Evolutionary conservation across 2,797 vertebrate species (phyloP), one percentile per base, ranked within the genome.

Genomic region (Tiaroga cobitis): DNA sequence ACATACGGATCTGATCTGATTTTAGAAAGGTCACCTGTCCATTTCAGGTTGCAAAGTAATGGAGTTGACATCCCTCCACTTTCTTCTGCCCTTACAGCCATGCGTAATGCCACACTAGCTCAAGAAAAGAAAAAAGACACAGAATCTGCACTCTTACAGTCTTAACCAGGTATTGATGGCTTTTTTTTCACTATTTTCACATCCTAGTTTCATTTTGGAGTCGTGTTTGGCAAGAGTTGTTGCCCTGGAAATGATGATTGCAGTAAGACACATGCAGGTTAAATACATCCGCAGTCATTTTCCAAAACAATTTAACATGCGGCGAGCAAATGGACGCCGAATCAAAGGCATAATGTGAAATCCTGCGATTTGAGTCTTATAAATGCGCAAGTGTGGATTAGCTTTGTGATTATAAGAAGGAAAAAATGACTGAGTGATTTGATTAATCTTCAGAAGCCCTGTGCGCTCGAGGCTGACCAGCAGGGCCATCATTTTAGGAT

Each of bases 41-140:
- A 77, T 93, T 93, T 89, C 92, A 93, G 89, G 87, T 93, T 88
- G 90, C 90, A 90, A 91, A 92, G 92, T 94, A 94, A 94, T 94
- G 90, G 90, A 92, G 91, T 90, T 94, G 94, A 96, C 93, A 93
- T 92, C 90, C 88, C 89, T 93, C 90, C 90, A 92, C 91, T 90
- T 91, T 92, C 91, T 88, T 88, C 84, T 87, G 91, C 91, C 92
- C 92, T 46, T 83, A 56, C n/a, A 56, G 70, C 2, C 46, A 70
- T 26, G 41, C 80, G 43, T 74, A 79, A 83, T 83, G 81, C 76
- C 56, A 49, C 56, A 83, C 41, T 26, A 49, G 49, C 61, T 49
- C 26, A 11, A 43, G 21, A 49, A 18, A 46, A 16, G 32, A 49
- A 8, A 69, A 80, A 56, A 59, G 24, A 1, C 5, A 15, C 59